These are phyloP conservation scores for Zaprionus camerounensis DNA, from an alignment of 1,140 invertebrate species.

Conservation along the genomic window DNA sequence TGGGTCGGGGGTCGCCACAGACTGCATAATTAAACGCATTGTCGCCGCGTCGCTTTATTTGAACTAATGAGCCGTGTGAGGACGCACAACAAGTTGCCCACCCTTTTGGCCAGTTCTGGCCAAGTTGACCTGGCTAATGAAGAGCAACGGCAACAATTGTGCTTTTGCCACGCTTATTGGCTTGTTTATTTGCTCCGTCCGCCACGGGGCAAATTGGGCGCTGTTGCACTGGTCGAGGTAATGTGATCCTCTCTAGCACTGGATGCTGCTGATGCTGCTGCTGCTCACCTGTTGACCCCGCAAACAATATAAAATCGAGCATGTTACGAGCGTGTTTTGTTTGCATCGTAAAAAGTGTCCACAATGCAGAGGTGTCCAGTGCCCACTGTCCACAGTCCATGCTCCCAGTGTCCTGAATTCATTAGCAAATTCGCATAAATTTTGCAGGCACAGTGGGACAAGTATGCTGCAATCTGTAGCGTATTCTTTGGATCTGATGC, in stretches of 20 bases:
- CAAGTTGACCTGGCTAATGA: slow-evolving; percentile 56
- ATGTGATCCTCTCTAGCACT: not conserved
- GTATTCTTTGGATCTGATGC: too few relatives aligned
- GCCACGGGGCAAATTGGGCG: slow-evolving; percentile 48
- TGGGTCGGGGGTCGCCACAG: not conserved
- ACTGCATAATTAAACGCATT: slow-evolving; percentile 71
- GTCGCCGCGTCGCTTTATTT: slow-evolving; percentile 55
- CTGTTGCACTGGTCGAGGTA: not conserved
- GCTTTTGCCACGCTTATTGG: slow-evolving; percentile 59
- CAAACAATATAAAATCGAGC: slow-evolving; percentile 72
- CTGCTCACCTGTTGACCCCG: slow-evolving; percentile 39
- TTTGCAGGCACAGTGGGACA: slow-evolving; percentile 46
- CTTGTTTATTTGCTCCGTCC: slow-evolving; percentile 65
- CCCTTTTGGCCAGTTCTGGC: not conserved
- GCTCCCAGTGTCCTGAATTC: slow-evolving; percentile 29
- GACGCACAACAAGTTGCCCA: slow-evolving; percentile 1
- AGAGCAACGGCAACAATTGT: slow-evolving; percentile 72
- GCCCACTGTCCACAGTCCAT: slow-evolving; percentile 5
- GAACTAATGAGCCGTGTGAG: slow-evolving; percentile 65
- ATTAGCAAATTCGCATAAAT: slow-evolving; percentile 74
- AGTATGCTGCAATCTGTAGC: not conserved
- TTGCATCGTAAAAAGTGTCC: slow-evolving; percentile 66
- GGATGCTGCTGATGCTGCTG: slow-evolving; percentile 6
- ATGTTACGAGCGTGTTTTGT: slow-evolving; percentile 67
- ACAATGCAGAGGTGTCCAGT: not conserved